A percentile compares a stretch with the other conserved stretches of the same genome.
These are phyloP conservation scores for Tetragonula clypearis DNA, from an alignment of 1,140 invertebrate species.

Conservation along the genomic window DNA sequence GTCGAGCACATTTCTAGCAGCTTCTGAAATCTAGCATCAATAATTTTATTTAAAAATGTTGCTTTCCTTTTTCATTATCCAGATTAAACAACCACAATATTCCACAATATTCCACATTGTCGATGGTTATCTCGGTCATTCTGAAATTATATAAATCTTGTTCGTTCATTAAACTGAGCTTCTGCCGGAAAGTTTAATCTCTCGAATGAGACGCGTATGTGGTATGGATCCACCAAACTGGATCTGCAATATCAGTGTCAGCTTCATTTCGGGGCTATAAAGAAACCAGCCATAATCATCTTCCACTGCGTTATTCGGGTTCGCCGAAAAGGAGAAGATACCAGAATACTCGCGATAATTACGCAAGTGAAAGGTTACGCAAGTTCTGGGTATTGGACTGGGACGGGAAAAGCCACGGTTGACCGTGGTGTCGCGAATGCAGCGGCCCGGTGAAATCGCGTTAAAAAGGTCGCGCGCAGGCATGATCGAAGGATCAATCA, in stretches of 20 bases:
- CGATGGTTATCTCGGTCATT: neutral
- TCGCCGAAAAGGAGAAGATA: constrained; percentile 31
- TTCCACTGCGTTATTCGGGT: neutral
- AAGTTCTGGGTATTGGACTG: neutral
- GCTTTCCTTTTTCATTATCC: neutral
- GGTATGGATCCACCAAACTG: neutral
- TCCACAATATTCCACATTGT: neutral
- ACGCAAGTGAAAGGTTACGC: constrained; percentile 22
- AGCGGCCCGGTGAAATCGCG: constrained; percentile 15
- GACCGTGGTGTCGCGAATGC: neutral
- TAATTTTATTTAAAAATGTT: neutral
- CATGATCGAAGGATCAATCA: neutral
- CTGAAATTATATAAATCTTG: neutral
- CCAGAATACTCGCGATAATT: constrained; percentile 10
- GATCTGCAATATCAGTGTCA: neutral
- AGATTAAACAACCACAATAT: neutral
- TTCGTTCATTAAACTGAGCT: neutral
- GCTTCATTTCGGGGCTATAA: neutral
- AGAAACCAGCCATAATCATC: neutral
- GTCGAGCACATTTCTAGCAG: neutral
- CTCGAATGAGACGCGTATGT: neutral
- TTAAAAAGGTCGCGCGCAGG: neutral
- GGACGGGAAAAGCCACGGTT: neutral
- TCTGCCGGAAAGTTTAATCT: neutral
- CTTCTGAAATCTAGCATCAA: neutral